Conservation (phyloP, 2,113 vertebrate genomes). For the Nycticebus coucang region DNA sequence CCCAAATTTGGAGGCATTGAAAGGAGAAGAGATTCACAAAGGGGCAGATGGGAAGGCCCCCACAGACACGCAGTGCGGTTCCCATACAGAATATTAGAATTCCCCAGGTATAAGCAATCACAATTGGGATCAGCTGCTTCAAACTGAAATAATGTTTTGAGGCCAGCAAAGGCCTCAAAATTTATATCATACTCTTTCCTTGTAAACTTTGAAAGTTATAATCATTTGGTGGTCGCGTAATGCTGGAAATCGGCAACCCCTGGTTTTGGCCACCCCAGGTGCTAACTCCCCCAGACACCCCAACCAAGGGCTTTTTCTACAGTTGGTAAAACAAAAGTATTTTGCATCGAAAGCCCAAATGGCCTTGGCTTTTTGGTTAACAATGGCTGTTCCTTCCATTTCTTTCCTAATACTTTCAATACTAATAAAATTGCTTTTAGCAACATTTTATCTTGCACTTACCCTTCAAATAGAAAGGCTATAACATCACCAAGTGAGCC, state of each 20-base stretch:
- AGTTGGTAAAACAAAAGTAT: neutral
- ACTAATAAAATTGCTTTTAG: slow-evolving; percentile 39
- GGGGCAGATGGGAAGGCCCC: slow-evolving; percentile 66
- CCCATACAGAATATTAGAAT: slow-evolving; percentile 47
- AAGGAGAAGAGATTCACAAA: slow-evolving; percentile 71
- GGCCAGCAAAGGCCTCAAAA: slow-evolving; percentile 49
- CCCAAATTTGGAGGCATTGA: slow-evolving; percentile 65
- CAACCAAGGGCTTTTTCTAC: neutral
- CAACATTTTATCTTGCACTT: slow-evolving; percentile 55
- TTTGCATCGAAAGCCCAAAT: neutral
- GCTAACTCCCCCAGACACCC: slow-evolving; percentile 33
- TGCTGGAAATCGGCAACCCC: neutral
- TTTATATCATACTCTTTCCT: neutral
- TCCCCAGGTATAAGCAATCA: slow-evolving; percentile 60
- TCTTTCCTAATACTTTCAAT: slow-evolving; percentile 38
- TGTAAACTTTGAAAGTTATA: slow-evolving; percentile 38
- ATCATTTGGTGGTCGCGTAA: neutral
- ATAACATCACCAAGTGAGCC: neutral
- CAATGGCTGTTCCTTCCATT: neutral
- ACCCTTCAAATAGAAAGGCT: slow-evolving; percentile 49
- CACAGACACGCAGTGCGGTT: slow-evolving; percentile 11
- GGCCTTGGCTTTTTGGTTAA: slow-evolving; percentile 42
- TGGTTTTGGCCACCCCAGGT: neutral
- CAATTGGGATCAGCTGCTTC: slow-evolving; percentile 11
- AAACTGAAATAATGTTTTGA: slow-evolving; percentile 20